Base-by-base conservation (phyloP, 2,113 vertebrate species). In the Mastomys coucha region DNA sequence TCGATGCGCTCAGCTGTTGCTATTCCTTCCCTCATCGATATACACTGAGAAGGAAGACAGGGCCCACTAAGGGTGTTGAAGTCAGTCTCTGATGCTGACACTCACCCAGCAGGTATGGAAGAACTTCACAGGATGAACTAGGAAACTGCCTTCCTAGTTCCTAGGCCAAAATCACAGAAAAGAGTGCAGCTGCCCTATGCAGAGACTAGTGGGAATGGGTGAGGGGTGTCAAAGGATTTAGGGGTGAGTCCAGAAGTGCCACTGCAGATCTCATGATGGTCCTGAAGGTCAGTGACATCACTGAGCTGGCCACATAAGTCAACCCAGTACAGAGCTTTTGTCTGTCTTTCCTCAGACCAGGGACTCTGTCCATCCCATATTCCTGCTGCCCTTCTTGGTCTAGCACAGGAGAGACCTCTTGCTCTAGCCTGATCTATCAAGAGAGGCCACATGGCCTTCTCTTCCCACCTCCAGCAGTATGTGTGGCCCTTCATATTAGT, bases 1-100 rank as follows among this genome's bases (percentile, higher is more conserved):
- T 33, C 8, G 14, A 3, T 0, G 6, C 1, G n/a, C 39, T 51
- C 12, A 1, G 12, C 17, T 65, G 26, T 65, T 19, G 39, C 63
- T 22, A 3, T 12, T 10, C 22, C 51, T 81, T 51, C 7, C 9
- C 42, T 26, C 39, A 10, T 56, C 45, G 3, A 24, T 12, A 0
- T 14, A 3, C 63, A 60, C 89, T 26, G 90, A 67, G 51, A 39
- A 20, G 16, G 70, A 36, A 36, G 20, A 86, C 13, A 10, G 56
- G 20, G 13, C 1, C 13, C 26, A 51, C 4, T 0, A 49, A 82
- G 75, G 45, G 33, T 13, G 4, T 24, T 12, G 16, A 1, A 0
- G 3, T 17, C 80, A 24, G 39, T 53, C 31, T 42, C 24, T 7
- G 5, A 42, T 16, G 60, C 39, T 26, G 26, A 76, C 56, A 31